Percentiles rank a stretch among this genome's conserved stretches.
These are phyloP conservation scores for Pterocles gutturalis DNA, from an alignment of 2,113 vertebrate genomes.

Conservation along the genomic window DNA sequence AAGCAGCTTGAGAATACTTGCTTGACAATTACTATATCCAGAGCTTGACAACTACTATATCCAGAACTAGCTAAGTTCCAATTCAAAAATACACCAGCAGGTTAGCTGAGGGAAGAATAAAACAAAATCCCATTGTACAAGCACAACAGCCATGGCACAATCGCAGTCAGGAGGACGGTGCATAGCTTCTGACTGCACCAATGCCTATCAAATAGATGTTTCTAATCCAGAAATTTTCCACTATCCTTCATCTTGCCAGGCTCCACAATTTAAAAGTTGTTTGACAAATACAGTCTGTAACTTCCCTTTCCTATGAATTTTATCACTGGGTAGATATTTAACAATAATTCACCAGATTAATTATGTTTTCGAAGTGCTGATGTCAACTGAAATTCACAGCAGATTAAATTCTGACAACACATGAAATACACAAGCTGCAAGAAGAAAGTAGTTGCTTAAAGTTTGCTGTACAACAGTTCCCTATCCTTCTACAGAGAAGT, in stretches of 20 bases:
- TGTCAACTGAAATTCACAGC: neutral
- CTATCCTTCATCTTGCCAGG: neutral
- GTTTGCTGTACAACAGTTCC: neutral
- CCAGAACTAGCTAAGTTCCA: neutral
- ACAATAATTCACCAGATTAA: neutral
- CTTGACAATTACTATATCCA: neutral
- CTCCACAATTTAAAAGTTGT: neutral
- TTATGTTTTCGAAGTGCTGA: neutral
- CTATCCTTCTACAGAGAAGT: neutral
- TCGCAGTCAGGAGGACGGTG: rapidly evolving
- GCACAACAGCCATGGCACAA: neutral
- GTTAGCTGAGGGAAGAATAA: neutral
- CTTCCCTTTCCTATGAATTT: neutral
- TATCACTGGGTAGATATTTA: neutral
- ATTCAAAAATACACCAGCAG: neutral
- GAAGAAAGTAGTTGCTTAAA: neutral
- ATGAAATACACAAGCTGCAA: neutral
- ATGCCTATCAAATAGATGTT: neutral
- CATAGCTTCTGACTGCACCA: neutral
- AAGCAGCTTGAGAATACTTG: neutral
- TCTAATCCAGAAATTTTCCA: neutral
- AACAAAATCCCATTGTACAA: neutral
- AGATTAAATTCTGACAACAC: neutral
- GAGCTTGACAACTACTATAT: neutral
- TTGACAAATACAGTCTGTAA: neutral